Conservation (phyloP, 2,888 invertebrate genomes). For the Tenthredo distinguenda region DNA sequence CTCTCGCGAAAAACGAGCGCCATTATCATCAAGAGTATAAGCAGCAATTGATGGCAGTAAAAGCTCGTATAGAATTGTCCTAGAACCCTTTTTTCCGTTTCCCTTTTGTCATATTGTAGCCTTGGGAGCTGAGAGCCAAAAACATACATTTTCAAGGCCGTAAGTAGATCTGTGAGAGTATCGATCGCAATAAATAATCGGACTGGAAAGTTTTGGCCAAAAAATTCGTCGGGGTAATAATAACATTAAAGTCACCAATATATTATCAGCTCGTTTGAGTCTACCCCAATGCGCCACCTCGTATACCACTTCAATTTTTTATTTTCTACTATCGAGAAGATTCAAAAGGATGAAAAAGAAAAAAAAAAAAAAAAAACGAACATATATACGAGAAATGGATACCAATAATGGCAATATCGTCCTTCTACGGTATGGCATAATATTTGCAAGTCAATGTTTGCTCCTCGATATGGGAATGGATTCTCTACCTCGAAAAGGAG, state of each 20-base stretch:
- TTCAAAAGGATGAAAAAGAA: background rate
- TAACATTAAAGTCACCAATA: conserved; percentile 32
- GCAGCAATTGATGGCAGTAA: background rate
- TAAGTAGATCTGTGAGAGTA: background rate
- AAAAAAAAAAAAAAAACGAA: background rate
- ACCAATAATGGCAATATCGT: conserved; percentile 47
- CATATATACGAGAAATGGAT: background rate
- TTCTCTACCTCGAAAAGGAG: background rate
- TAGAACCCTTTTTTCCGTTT: background rate
- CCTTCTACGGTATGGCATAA: conserved; percentile 21
- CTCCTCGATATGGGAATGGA: conserved; percentile 42
- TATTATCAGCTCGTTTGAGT: conserved; percentile 33
- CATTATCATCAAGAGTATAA: background rate
- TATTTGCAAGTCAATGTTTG: conserved; percentile 53
- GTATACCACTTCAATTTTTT: background rate
- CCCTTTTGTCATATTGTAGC: background rate
- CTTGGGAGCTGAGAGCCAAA: background rate
- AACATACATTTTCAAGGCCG: background rate
- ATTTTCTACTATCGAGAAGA: conserved; percentile 13
- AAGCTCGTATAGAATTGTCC: background rate
- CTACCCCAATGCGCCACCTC: background rate
- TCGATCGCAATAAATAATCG: conserved; percentile 26
- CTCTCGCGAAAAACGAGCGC: background rate
- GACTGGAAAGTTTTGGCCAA: background rate
- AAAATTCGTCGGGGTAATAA: conserved; percentile 7